Evolutionary conservation across 1,140 invertebrate species (phyloP).

Genomic region (Ceratina australensis): DNA sequence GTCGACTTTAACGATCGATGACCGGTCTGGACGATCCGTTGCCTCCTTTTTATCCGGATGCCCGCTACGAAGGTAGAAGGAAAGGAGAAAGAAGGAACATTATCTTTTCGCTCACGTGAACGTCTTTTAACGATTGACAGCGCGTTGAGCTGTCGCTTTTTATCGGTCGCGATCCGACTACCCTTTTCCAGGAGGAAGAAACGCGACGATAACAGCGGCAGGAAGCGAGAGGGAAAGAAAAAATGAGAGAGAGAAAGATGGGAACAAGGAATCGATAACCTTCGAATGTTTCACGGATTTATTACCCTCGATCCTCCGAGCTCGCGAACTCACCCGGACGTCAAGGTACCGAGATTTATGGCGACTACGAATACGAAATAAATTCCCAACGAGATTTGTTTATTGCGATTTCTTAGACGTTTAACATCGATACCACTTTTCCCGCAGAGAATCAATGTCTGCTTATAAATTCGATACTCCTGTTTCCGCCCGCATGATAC

Average conservation of each 20-base stretch:
- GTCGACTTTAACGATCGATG: not conserved
- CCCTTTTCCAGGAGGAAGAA: not conserved
- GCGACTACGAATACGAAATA: conserved; percentile 11
- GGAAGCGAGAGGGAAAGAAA: not conserved
- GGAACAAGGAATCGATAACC: not conserved
- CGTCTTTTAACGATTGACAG: not conserved
- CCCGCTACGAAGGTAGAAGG: not conserved
- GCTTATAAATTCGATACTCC: conserved; percentile 1
- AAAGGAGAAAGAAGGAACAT: not conserved
- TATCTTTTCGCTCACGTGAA: not conserved
- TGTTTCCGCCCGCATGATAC: no score
- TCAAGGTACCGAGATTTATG: conserved; percentile 6
- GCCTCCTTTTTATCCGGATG: not conserved
- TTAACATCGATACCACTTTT: not conserved
- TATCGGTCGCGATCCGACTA: not conserved
- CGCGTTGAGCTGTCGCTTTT: not conserved
- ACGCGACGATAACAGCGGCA: not conserved
- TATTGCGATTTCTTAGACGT: conserved; percentile 3
- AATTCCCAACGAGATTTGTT: conserved; percentile 13
- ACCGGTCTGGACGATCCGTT: not conserved
- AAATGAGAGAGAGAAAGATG: no score
- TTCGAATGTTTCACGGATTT: conserved; percentile 21
- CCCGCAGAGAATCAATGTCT: not conserved
- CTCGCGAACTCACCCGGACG: not conserved
- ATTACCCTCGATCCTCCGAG: not conserved